Evolutionary conservation across 1,140 invertebrate genomes (phyloP), one percentile per base, ranked within the genome.

Genomic region (Maconellicoccus hirsutus): DNA sequence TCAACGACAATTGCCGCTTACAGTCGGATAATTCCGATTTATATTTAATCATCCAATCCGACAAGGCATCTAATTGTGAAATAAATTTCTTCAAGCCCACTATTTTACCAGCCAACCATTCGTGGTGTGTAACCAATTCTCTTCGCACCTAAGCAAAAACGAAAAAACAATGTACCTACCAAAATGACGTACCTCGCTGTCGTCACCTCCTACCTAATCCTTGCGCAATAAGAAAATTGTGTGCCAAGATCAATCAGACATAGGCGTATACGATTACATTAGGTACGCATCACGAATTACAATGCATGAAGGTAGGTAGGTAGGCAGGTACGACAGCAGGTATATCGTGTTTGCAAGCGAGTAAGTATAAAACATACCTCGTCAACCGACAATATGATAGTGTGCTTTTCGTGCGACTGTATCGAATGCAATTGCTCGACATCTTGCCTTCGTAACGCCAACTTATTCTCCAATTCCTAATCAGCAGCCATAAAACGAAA

Each of bases 61-160:
- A 83, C 25, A 84, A 80, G 10, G 77, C 76, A 75, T 87, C 84
- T 74, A 87, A 79, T 72, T 83, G 83, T 59, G 82, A 79, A 6
- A 81, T 79, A 75, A 84, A 83, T 76, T 85, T 84, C 77, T 81
- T 82, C 74, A 87, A 78, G 59, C 85, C 84, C 4, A 80, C 77
- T 74, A 87, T 78, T 78, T 86, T 86, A 70, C 81, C 80, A 75
- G 82, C 81, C 1, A 87, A 81, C 14, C 23, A 16, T 38, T 70
- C 69, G 69, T 29, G 69, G 33, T 70, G 19, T 2, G 25, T 39
- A 6, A 70, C 26, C 7, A 39, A 16, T 19, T 70, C 38, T 70
- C 29, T 70, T 22, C 69, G 6, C 27, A 33, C 26, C 38, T 33
- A 70, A n/a, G n/a, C n/a, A 66, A 66, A 66, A 8, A 23, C 16